Evolutionary conservation across 2,888 invertebrate genomes (phyloP).

Genomic region (Spodoptera picta): DNA sequence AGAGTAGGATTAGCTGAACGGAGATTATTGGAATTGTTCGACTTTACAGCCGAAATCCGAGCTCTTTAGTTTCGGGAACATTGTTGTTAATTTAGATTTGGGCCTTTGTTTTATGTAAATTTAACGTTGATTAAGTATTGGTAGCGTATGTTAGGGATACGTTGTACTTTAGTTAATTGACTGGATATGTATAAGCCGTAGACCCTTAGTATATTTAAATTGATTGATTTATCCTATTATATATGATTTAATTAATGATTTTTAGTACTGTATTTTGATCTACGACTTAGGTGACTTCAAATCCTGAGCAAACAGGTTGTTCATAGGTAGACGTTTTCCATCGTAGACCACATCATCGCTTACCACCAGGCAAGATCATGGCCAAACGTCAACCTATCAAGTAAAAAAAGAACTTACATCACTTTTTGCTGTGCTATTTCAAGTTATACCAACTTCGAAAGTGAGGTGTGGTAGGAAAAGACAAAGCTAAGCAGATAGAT

Average conservation of each 20-base stretch:
- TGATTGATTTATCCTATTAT: constrained; percentile 16
- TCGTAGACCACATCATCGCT: no score
- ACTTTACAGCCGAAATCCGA: constrained; percentile 62
- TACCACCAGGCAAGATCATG: no score
- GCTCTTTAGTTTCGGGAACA: constrained; percentile 59
- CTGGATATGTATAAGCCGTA: constrained; percentile 18
- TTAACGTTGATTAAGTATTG: constrained; percentile 50
- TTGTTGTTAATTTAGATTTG: constrained; percentile 58
- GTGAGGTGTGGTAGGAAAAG: no score
- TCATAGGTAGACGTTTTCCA: no score
- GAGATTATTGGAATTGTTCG: constrained; percentile 74
- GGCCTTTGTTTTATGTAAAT: constrained; percentile 54
- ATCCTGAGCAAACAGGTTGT: no score
- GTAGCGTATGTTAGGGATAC: constrained; percentile 22
- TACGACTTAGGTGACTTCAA: no score
- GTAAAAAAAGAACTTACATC: no score
- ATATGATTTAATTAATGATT: neutral
- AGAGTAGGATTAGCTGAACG: constrained; percentile 65
- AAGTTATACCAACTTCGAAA: no score
- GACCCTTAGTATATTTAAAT: constrained; percentile 15
- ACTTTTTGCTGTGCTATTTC: no score
- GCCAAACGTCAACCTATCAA: no score
- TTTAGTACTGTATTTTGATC: no score
- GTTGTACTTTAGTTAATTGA: constrained; percentile 28
- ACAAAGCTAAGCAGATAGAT: no score